Base-by-base conservation (phyloP, 2,797 vertebrate genomes). In the Tokudaia muenninki region DNA sequence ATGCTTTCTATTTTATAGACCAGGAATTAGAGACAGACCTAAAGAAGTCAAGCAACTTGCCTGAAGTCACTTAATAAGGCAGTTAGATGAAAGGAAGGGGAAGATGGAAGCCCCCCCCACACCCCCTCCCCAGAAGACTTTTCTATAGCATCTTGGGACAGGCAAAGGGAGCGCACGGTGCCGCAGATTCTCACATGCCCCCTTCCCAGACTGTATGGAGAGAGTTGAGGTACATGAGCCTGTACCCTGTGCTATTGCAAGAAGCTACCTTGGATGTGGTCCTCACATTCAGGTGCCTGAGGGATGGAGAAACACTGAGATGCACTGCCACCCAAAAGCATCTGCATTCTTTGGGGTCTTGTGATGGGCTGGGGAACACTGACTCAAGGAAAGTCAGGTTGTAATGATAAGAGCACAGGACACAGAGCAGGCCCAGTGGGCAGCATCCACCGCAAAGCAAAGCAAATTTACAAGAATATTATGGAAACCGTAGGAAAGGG, bases 391-490 rank as follows among this genome's bases (percentile, higher is more conserved):
- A 6, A 90, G 10, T 44, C n/a, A 17, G 96, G 31, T 59, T 65
- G 47, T 8, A 11, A 75, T 50, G 87, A 44, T 5, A n/a, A 19
- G 79, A 57, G 55, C 31, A 4, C 2, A 1, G 47, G 90, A 26
- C 22, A 61, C 77, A 14, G 57, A n/a, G 84, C 95, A 81, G 59
- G 59, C 79, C 52, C 59, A 13, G 37, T 29, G 16, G 82, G 77
- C 80, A 65, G 87, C 89, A 63, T 89, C 75, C 65, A 86, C 57
- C 72, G 90, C 95, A 97, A 97, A 96, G 77, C 90, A 87, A 90
- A 92, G 82, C 89, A 93, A 96, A 96, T 96, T 90, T 84, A 87
- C 57, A 90, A 93, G 95, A 63, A 12, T 37, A 90, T 96, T 95
- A 94, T 14, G 70, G 94, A 88, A 86, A 61, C 94, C 0, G 59